Base-by-base conservation (phyloP, 2,888 invertebrate species). In the Corythucha ciliata region DNA sequence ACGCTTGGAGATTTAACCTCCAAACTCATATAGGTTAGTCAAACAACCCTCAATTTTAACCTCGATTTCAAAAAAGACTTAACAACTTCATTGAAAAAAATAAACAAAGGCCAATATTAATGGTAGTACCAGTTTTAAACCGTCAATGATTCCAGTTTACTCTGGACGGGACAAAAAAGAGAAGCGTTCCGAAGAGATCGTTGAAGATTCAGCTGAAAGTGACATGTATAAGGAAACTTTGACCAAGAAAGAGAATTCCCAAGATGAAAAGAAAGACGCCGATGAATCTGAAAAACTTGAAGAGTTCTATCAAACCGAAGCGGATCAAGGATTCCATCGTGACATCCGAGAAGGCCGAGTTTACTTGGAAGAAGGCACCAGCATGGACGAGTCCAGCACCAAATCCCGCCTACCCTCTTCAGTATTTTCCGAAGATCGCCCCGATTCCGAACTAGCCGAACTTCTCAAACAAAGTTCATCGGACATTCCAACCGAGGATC, bases 1-100 rank as follows among this genome's bases (percentile, higher is more conserved):
- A 73, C 65, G 73, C 73, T 66, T 73, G 73, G 73, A 69, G 72
- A 54, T 72, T 72, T 70, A 68, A 70, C 65, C 68, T 72, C 63
- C 66, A 57, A 46, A 47, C 59, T 16, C 59, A 61, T 45, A 47
- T 56, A 54, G 60, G 60, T 61, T 46, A 59, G 57, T 52, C 41
- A 22, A 33, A 16, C 18, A 16, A 16, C 7, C 8, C 8, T 10
- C 8, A 33, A 33, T 16, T 33, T 33, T 33, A 29, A 29, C 10
- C n/a, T 29, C 29, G 10, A 29, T 29, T 29, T 29, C n/a, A 10
- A 29, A 29, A 29, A 29, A 29, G n/a, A n/a, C n/a, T n/a, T n/a
- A n/a, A n/a, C n/a, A n/a, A n/a, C n/a, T n/a, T n/a, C n/a, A n/a
- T n/a, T n/a, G n/a, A n/a, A n/a, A n/a, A n/a, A n/a, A n/a, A n/a